phyloP scores from a whole-genome alignment of 2,888 invertebrate species.

The Sinotaia quadrata region DNA sequence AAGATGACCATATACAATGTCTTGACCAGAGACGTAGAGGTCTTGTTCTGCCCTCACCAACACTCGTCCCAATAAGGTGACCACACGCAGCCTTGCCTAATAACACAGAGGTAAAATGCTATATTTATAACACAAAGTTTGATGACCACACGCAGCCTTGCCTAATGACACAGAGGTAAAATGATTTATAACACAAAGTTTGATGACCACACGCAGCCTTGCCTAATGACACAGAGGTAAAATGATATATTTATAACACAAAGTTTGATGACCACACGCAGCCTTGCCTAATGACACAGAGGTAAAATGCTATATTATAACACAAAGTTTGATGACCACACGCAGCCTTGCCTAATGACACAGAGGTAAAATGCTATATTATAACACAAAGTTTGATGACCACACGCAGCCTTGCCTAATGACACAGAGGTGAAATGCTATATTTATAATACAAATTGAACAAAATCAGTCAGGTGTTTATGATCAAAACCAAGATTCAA shows the following conservation, averaged over 20 bases:
- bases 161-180: conserved; percentile 24
- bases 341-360: conserved; percentile 27
- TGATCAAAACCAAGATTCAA: no score
- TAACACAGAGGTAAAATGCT: no score
- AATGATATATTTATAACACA: no score
- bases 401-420: conserved; percentile 28
- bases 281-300: conserved; percentile 30
- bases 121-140: no score
- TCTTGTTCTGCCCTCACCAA: conserved; percentile 30
- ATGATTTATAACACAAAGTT: conserved; percentile 32
- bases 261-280: conserved; percentile 30
- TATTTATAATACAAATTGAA: no score
- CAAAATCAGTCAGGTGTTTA: no score
- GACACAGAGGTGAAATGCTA: no score
- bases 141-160: conserved; percentile 32
- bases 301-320: conserved; percentile 26
- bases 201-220: conserved; percentile 34
- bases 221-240: conserved; percentile 18
- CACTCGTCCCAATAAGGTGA: conserved; percentile 34
- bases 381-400: no score
- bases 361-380: no score
- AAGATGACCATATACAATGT: conserved; percentile 32
- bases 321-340: conserved; percentile 35
- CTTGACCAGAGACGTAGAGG: conserved; percentile 28
- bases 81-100: conserved; percentile 32